These are phyloP conservation scores for Hydriomena furcata DNA, from an alignment of 2,888 invertebrate species.

Conservation along the genomic window DNA sequence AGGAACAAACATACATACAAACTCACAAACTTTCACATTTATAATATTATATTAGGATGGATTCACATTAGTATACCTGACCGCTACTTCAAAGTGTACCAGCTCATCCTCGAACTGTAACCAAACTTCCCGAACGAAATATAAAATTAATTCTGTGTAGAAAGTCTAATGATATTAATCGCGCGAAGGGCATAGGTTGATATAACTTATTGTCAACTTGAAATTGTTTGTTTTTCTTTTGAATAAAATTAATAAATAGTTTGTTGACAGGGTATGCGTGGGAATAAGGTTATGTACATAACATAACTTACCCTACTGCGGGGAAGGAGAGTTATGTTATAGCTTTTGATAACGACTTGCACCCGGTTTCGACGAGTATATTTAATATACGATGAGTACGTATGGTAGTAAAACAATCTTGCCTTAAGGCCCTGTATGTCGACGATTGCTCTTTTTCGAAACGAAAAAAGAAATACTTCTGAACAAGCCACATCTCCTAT, in stretches of 20 bases:
- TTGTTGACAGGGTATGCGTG: slow-evolving; percentile 13
- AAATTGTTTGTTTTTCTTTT: slow-evolving; percentile 44
- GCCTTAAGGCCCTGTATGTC: too few species aligned
- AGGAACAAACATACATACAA: too few species aligned
- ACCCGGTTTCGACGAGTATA: too few species aligned
- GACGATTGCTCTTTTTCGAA: too few species aligned
- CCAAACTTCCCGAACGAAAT: slow-evolving; percentile 16
- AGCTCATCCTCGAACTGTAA: background rate
- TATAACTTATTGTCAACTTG: slow-evolving; percentile 26
- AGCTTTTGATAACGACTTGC: slow-evolving; percentile 3
- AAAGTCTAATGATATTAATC: slow-evolving; percentile 50
- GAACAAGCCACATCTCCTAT: too few species aligned
- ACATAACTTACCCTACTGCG: slow-evolving; percentile 4
- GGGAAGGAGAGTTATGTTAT: slow-evolving; percentile 5
- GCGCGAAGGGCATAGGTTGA: slow-evolving; percentile 46
- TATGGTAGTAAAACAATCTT: too few species aligned
- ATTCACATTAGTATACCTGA: too few species aligned
- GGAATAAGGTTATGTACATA: slow-evolving; percentile 16
- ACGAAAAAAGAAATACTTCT: too few species aligned
- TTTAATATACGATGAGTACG: too few species aligned
- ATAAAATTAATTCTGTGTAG: slow-evolving; percentile 48
- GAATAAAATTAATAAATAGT: slow-evolving; percentile 31
- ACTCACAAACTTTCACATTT: too few species aligned
- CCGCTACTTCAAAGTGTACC: too few species aligned
- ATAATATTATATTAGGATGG: too few species aligned